Percentiles rank a stretch among this genome's conserved stretches.
phyloP scores from a whole-genome alignment of 2,888 invertebrate genomes.

The Lithophane leautieri region DNA sequence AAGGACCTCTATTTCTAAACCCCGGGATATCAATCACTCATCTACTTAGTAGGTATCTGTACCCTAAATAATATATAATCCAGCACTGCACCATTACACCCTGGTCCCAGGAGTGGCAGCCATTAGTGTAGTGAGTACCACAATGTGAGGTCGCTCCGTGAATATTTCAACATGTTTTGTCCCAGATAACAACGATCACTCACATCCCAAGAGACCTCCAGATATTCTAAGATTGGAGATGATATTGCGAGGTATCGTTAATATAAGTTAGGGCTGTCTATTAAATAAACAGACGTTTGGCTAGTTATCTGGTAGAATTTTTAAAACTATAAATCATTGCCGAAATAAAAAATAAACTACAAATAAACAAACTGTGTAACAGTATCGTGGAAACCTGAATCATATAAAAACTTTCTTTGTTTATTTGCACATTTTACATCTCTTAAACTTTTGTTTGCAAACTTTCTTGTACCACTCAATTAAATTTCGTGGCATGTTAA shows the following conservation, averaged over 20 bases:
- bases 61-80: conserved; percentile 26
- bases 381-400: not conserved
- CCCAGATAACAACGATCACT: conserved; percentile 35
- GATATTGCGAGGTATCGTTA: conserved; percentile 6
- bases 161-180: conserved; percentile 59
- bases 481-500: not conserved
- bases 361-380: not conserved
- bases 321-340: not conserved
- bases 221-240: conserved; percentile 22
- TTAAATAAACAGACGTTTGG: not conserved
- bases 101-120: conserved; percentile 40
- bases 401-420: not conserved
- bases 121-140: conserved; percentile 36
- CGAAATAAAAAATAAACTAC: not conserved
- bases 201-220: conserved; percentile 21
- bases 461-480: no score
- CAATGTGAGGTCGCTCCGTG: conserved; percentile 25
- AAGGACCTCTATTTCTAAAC: conserved; percentile 13
- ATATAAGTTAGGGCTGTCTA: not conserved
- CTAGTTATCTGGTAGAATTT: not conserved
- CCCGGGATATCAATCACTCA: conserved; percentile 18
- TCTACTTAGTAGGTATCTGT: not conserved
- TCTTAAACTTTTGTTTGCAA: not conserved
- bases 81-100: conserved; percentile 24
- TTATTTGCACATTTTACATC: not conserved